A percentile compares a stretch with the other conserved stretches of the same genome.
Conservation (phyloP, 2,797 vertebrate genomes). For the Anas bahamensis region DNA sequence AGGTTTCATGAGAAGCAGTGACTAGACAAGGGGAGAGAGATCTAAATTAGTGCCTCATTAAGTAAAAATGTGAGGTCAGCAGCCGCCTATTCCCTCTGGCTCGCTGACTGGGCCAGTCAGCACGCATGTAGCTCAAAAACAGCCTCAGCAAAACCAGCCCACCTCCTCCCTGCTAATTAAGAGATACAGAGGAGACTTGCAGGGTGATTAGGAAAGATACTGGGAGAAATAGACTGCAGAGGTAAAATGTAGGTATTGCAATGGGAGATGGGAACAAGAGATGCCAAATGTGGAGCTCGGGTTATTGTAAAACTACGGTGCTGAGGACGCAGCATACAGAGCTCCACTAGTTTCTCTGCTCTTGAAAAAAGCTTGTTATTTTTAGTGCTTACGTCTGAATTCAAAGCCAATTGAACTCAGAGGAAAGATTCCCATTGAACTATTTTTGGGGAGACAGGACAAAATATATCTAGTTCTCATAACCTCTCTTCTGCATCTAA, state of each 20-base stretch:
- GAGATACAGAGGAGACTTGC: not conserved
- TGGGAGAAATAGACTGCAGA: not conserved
- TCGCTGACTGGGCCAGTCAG: not conserved
- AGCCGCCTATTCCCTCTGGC: slow-evolving; percentile 52
- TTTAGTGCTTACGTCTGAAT: slow-evolving; percentile 46
- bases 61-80: slow-evolving; percentile 64
- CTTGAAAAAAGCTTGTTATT: slow-evolving; percentile 51
- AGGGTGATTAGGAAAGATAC: slow-evolving; percentile 7
- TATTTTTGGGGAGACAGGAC: slow-evolving; percentile 27
- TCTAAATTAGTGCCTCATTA: slow-evolving; percentile 68
- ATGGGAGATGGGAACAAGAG: not conserved
- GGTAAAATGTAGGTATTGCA: slow-evolving; percentile 9
- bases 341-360: slow-evolving; percentile 24
- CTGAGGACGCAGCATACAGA: slow-evolving; percentile 17
- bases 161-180: slow-evolving; percentile 25
- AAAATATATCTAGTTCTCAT: slow-evolving; percentile 13
- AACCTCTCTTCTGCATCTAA: not conserved
- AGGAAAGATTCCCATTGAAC: slow-evolving; percentile 43
- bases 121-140: not conserved
- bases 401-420: slow-evolving; percentile 27
- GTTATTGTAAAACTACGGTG: not conserved
- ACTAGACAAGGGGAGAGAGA: slow-evolving; percentile 45
- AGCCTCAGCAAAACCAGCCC: slow-evolving; percentile 35
- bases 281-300: not conserved
- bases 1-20: slow-evolving; percentile 34